Evolutionary conservation across 2,888 invertebrate genomes (phyloP), one percentile per base, ranked within the genome.

Genomic region (Eupithecia dodoneata): DNA sequence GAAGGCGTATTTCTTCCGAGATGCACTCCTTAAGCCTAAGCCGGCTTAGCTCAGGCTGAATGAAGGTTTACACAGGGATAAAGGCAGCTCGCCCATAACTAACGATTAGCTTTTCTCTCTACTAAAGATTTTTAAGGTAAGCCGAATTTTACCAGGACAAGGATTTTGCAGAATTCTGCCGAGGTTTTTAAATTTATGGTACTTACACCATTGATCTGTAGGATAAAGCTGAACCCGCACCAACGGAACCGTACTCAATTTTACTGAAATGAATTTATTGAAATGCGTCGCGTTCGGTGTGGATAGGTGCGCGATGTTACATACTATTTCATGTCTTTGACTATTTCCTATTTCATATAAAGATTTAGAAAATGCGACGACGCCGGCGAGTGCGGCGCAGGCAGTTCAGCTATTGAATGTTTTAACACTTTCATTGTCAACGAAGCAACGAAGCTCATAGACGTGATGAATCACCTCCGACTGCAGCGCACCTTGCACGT

Each of bases 31-130:
- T 73, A 73, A 71, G 75, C 69, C 72, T 71, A 86, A 85, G 88
- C 77, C 80, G 84, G 88, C 89, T 91, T 88, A 90, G 86, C 85
- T 81, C 85, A 83, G 83, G 81, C 85, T 67, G 87, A 92, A 91
- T 89, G 89, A 90, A 90, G 92, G 92, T 93, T 93, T 93, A 90
- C 91, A 90, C 90, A 18, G 47, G 70, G 92, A 92, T 93, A 88
- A 89, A 84, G 78, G 81, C 73, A 10, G 47, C 66, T 66, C 72
- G 45, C 55, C 73, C 71, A 70, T 78, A 83, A 85, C 87, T 86
- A 85, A 76, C 85, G 86, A 86, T 87, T 88, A 87, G 83, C 85
- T 87, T 84, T 84, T 81, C 85, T 85, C 83, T 86, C 85, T 85
- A 79, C 84, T 78, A 79, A 44, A 47, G 47, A 45, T 30, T 70